phyloP scores from a whole-genome alignment of 2,888 invertebrate species.

The Lasioglossum morio region DNA sequence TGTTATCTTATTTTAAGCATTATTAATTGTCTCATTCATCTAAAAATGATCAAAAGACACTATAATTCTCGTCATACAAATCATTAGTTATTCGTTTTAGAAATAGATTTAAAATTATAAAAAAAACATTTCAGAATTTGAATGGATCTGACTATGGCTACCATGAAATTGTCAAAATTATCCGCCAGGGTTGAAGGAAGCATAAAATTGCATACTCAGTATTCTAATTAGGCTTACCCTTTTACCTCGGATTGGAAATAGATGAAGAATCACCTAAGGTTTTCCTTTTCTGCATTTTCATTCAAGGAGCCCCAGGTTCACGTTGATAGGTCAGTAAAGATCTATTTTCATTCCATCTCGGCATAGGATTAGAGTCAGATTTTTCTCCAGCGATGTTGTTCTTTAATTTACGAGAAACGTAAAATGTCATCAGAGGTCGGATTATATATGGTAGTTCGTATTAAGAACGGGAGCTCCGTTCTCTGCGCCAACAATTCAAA shows the following conservation, averaged over 20 bases:
- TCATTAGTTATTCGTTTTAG: neutral
- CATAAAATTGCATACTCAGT: neutral
- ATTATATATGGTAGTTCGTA: constrained; percentile 28
- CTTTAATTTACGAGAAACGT: constrained; percentile 47
- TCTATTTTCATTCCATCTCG: constrained; percentile 63
- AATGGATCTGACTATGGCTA: neutral
- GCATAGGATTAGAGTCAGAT: constrained; percentile 50
- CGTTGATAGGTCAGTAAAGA: constrained; percentile 31
- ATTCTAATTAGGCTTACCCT: neutral
- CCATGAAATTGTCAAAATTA: neutral
- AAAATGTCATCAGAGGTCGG: constrained; percentile 36
- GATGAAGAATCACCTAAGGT: neutral
- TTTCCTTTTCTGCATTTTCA: neutral
- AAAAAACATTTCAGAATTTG: neutral
- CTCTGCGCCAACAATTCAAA: neutral
- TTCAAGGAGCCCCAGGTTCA: constrained; percentile 3
- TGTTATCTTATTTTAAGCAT: too few relatives aligned
- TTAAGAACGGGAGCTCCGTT: neutral
- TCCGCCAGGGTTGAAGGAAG: neutral
- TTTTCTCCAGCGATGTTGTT: constrained; percentile 42
- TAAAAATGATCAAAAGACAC: too few relatives aligned
- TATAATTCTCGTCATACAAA: too few relatives aligned
- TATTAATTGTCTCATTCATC: too few relatives aligned
- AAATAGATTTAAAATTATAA: neutral
- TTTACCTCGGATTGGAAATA: neutral